Evolutionary conservation across 2,113 vertebrate species (phyloP).

Genomic region (Xenotilapia flavipinnis): DNA sequence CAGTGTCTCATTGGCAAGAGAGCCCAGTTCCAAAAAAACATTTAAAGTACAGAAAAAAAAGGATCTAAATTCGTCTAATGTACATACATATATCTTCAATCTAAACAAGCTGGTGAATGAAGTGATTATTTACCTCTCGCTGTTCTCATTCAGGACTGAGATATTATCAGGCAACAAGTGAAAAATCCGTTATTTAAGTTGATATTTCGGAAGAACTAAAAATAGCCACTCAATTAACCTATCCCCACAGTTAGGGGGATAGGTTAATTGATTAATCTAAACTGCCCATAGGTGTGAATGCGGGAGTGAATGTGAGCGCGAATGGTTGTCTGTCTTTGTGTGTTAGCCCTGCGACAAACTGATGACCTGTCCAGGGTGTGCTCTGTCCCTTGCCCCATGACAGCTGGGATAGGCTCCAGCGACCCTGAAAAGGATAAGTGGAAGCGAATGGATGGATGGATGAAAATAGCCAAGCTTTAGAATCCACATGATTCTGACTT

Average conservation of each 20-base stretch:
- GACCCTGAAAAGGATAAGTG: background rate
- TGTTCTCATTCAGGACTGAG: background rate
- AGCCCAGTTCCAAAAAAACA: background rate
- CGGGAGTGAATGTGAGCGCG: background rate
- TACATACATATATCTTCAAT: background rate
- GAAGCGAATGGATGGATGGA: background rate
- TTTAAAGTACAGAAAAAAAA: background rate
- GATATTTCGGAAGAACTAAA: background rate
- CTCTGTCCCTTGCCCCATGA: background rate
- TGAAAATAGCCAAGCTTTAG: background rate
- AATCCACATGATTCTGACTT: background rate
- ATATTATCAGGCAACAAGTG: background rate
- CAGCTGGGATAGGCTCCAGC: background rate
- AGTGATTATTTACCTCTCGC: background rate
- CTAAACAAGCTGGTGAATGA: background rate
- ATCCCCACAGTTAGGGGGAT: background rate
- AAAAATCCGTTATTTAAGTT: background rate
- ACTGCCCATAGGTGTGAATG: background rate
- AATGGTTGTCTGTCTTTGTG: background rate
- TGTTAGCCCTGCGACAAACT: background rate
- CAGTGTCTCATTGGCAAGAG: background rate
- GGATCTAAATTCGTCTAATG: background rate
- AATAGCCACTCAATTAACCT: background rate
- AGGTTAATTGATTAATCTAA: background rate
- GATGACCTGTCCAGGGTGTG: background rate